phyloP scores from a whole-genome alignment of 2,797 vertebrate genomes.

The Takifugu ocellatus region DNA sequence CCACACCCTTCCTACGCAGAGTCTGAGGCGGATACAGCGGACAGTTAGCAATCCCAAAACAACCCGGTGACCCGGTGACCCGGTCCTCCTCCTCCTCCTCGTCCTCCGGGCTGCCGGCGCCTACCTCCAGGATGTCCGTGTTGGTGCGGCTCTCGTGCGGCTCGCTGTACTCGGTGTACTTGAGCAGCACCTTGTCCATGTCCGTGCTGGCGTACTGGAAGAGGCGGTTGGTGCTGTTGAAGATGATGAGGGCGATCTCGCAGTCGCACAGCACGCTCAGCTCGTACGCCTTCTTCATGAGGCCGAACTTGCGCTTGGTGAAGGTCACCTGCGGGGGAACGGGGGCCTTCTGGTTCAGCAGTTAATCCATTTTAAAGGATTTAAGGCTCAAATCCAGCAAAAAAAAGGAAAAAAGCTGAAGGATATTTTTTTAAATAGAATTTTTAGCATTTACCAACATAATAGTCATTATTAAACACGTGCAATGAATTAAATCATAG shows the following conservation, averaged over 20 bases:
- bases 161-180: constrained; percentile 96
- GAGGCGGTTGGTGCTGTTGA: constrained; percentile 94
- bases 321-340: constrained; percentile 84
- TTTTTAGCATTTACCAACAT: too few species aligned
- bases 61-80: neutral
- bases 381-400: too few species aligned
- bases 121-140: constrained; percentile 83
- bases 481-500: neutral
- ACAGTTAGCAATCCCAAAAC: constrained; percentile 3
- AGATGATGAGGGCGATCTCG: constrained; percentile 98
- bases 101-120: neutral
- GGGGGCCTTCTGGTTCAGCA: neutral
- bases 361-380: too few species aligned
- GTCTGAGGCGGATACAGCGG: constrained; percentile 72
- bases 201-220: constrained; percentile 98
- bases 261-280: constrained; percentile 96
- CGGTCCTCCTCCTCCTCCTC: too few species aligned
- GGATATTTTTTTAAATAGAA: too few species aligned
- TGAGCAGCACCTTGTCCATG: constrained; percentile 94
- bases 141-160: constrained; percentile 97
- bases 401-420: too few species aligned
- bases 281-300: constrained; percentile 98
- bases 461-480: neutral
- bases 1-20: constrained; percentile 87
- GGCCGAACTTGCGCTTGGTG: constrained; percentile 93